phyloP scores from a whole-genome alignment of 2,888 invertebrate genomes.

The Agrochola lota region DNA sequence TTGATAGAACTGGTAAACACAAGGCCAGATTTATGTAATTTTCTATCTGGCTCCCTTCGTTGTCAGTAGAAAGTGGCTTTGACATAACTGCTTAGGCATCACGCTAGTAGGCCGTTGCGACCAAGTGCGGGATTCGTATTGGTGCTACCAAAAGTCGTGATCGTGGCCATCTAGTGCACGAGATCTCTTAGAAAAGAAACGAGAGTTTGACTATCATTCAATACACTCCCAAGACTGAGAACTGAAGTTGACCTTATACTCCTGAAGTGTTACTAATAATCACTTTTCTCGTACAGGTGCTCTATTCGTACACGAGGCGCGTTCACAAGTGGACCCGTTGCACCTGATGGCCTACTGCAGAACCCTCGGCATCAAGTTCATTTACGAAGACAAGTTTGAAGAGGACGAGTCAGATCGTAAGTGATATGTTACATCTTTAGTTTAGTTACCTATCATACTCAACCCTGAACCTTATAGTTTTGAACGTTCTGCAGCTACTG shows the following conservation, averaged over 20 bases:
- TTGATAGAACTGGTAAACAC: background rate
- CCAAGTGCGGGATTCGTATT: no score
- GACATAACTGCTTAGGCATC: no score
- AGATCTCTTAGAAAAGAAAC: background rate
- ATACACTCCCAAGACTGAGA: rapidly evolving
- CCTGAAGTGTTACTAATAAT: background rate
- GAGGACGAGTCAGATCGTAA: conserved; percentile 79
- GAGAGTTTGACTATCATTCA: background rate
- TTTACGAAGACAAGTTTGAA: conserved; percentile 93
- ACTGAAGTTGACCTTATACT: background rate
- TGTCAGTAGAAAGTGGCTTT: background rate
- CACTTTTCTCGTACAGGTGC: conserved; percentile 80
- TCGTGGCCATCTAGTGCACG: no score
- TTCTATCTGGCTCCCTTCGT: background rate
- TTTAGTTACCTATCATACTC: no score
- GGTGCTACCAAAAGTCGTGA: no score
- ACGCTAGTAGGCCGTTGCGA: no score
- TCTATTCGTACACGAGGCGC: conserved; percentile 90
- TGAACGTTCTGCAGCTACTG: background rate
- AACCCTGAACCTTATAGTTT: background rate
- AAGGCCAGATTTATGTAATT: background rate
- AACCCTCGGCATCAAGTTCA: conserved; percentile 93
- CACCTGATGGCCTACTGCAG: conserved; percentile 94
- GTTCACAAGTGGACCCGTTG: conserved; percentile 94
- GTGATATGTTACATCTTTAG: conserved; percentile 49